Evolutionary conservation across 2,888 invertebrate genomes (phyloP).

Genomic region (Cryptophagus acutangulus): DNA sequence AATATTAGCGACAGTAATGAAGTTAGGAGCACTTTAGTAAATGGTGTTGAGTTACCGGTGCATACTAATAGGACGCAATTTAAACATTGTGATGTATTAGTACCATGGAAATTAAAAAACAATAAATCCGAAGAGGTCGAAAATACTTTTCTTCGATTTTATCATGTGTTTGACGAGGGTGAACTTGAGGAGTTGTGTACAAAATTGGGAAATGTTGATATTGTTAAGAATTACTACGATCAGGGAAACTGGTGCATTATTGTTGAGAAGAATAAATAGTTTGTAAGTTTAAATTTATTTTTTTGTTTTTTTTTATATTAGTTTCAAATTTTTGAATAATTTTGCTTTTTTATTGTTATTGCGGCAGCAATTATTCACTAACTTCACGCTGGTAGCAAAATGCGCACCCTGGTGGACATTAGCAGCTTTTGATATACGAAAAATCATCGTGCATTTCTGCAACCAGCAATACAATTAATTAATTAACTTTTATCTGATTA

Average conservation of each 20-base stretch:
- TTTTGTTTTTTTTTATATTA: no score
- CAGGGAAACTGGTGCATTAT: constrained; percentile 95
- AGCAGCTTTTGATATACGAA: no score
- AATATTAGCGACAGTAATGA: constrained; percentile 30
- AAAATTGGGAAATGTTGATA: constrained; percentile 50
- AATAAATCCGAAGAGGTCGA: constrained; percentile 44
- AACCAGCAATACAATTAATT: no score
- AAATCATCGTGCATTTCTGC: no score
- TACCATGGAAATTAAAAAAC: constrained; percentile 87
- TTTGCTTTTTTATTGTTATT: no score
- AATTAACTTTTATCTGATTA: no score
- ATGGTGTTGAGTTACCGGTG: constrained; percentile 58
- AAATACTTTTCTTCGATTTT: constrained; percentile 73
- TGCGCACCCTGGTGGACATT: no score
- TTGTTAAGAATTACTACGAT: constrained; percentile 79
- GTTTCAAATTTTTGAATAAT: no score
- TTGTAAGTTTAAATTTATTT: no score
- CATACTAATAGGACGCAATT: constrained; percentile 92
- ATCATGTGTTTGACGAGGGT: constrained; percentile 86
- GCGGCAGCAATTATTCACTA: no score
- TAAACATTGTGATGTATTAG: constrained; percentile 82
- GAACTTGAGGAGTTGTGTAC: constrained; percentile 69
- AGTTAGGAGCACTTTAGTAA: constrained; percentile 21
- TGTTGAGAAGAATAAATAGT: constrained; percentile 55
- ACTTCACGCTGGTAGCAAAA: no score